Evolutionary conservation across 1,140 invertebrate genomes (phyloP).

Genomic region (Atta texana): DNA sequence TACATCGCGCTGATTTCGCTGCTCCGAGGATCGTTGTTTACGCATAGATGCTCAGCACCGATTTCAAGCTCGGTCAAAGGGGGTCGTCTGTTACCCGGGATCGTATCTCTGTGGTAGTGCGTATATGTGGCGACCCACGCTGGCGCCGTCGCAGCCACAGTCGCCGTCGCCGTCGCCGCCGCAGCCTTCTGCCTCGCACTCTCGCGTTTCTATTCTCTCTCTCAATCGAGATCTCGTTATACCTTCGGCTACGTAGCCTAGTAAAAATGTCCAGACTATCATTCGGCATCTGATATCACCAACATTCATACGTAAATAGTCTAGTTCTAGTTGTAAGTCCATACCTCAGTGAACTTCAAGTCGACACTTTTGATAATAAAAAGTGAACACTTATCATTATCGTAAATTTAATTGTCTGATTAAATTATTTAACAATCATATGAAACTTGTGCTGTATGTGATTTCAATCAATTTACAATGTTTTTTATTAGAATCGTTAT

Average conservation of each 20-base stretch:
- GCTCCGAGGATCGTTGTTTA: conserved; percentile 43
- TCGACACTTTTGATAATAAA: neutral
- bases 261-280: conserved; percentile 34
- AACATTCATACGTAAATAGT: neutral
- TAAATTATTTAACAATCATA: neutral
- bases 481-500: neutral
- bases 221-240: conserved; percentile 15
- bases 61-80: conserved; percentile 78
- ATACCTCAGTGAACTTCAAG: neutral
- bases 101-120: conserved; percentile 61
- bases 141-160: conserved; percentile 80
- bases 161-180: conserved; percentile 17
- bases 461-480: neutral
- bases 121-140: conserved; percentile 82
- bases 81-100: conserved; percentile 78
- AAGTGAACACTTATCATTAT: neutral
- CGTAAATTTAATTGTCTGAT: neutral
- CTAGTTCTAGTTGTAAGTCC: neutral
- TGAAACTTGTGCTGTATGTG: neutral
- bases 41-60: conserved; percentile 49
- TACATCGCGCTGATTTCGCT: conserved; percentile 9
- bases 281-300: conserved; percentile 2
- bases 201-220: conserved; percentile 45
- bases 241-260: neutral
- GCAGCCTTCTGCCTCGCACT: conserved; percentile 45